Percentiles rank a stretch among this genome's conserved stretches.
Evolutionary conservation across 2,888 invertebrate genomes (phyloP).

Genomic region (Rutpela maculata): DNA sequence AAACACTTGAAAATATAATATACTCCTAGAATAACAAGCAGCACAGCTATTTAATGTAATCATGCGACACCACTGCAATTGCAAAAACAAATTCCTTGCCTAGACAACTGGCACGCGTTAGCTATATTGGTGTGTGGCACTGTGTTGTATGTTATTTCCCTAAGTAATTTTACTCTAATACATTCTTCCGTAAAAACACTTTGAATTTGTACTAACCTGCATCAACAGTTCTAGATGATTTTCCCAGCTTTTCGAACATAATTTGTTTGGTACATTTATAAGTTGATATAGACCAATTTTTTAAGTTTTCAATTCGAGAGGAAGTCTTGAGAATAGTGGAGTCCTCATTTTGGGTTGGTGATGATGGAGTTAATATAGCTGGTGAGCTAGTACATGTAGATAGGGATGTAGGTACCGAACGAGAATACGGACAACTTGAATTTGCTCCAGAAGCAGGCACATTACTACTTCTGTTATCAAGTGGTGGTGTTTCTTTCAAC

Average conservation of each 20-base stretch:
- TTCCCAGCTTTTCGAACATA: constrained; percentile 96
- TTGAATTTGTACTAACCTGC: constrained; percentile 77
- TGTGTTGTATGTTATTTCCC: no score
- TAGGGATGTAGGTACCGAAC: constrained; percentile 81
- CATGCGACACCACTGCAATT: no score
- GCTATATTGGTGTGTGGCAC: no score
- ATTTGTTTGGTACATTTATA: constrained; percentile 98
- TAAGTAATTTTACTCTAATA: no score
- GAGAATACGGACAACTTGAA: constrained; percentile 81
- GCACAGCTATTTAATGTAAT: no score
- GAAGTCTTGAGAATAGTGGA: constrained; percentile 81
- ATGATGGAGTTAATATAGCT: constrained; percentile 75
- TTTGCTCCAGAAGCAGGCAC: constrained; percentile 85
- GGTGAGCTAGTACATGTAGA: constrained; percentile 71
- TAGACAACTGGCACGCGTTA: no score
- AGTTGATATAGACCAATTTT: constrained; percentile 98
- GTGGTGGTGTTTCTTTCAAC: constrained; percentile 88
- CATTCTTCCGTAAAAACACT: no score
- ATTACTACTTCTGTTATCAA: constrained; percentile 85
- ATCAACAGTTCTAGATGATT: constrained; percentile 92
- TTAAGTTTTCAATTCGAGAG: constrained; percentile 93
- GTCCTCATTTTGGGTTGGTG: constrained; percentile 76
- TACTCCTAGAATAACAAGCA: no score
- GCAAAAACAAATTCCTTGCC: no score
- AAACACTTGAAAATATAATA: no score